Evolutionary conservation across 2,113 vertebrate species (phyloP), one percentile per base, ranked within the genome.

Genomic region (Grantiella picta): DNA sequence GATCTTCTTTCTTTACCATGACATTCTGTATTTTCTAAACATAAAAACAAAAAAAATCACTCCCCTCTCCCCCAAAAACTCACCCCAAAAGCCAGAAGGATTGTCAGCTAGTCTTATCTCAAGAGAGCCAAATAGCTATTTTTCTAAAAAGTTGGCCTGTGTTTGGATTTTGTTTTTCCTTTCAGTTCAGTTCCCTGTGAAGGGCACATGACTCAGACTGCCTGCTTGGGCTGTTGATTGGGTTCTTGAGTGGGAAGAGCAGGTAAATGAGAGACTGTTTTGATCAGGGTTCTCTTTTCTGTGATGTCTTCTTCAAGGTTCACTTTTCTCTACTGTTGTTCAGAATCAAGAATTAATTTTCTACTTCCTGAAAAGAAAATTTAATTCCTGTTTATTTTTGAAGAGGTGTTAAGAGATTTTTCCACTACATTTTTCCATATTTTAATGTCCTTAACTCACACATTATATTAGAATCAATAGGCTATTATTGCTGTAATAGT

Each of bases 51-150:
- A 35, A 5, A 45, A 70, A 61, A 13, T 2, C 18, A 7, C 6
- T 2, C 4, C 10, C 8, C 10, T 36, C 7, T 13, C 5, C 9
- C 10, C 4, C 8, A 10, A 36, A 23, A 28, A n/a, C 12, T 23
- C 65, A 49, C 24, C 8, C 10, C 33, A 29, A 42, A 76, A 20
- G 8, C 13, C 29, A 13, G 29, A 45, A 35, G 8, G 9, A 40
- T 12, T 73, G 33, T 59, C 49, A 57, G 3, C 31, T 78, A 38
- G 12, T 71, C 31, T 71, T 9, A 38, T 40, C 15, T 47, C 31
- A 66, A 60, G 20, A 44, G 8, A 68, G 3, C 15, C 38, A 33
- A 82, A 56, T 20, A 82, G 18, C 11, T 50, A 28, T 31, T 54
- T 86, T 28, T 68, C 42, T 14, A 33, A 82, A 9, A 72, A 72